A percentile compares a stretch with the other conserved stretches of the same genome.
phyloP scores from a whole-genome alignment of 2,888 invertebrate species.

The Caenorhabditis japonica region DNA sequence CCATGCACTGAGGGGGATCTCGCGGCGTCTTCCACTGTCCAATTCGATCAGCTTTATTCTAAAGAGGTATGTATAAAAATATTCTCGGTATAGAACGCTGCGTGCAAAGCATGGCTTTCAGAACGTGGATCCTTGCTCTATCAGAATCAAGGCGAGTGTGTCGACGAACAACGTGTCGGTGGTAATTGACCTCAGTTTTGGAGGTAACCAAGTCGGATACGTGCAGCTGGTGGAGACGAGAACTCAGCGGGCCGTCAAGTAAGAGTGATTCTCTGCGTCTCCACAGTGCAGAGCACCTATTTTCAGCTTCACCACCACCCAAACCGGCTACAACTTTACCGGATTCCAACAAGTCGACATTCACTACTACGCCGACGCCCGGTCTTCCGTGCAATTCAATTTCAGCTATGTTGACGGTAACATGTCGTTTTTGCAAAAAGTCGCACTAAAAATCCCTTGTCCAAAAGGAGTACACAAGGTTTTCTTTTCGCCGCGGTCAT shows the following conservation, averaged over 20 bases:
- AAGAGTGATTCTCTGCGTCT: too few species aligned
- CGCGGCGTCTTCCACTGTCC: background rate
- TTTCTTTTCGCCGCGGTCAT: too few species aligned
- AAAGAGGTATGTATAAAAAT: too few species aligned
- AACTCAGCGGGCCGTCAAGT: constrained; percentile 12
- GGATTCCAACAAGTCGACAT: constrained; percentile 29
- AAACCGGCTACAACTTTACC: constrained; percentile 10
- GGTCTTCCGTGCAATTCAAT: constrained; percentile 17
- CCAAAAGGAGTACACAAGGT: too few species aligned
- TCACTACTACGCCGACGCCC: constrained; percentile 10
- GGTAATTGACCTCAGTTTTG: background rate
- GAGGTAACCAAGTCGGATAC: background rate
- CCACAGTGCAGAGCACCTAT: too few species aligned
- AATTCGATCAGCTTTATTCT: too few species aligned
- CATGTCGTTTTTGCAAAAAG: background rate
- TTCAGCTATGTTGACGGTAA: constrained; percentile 29
- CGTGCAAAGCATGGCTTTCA: too few species aligned
- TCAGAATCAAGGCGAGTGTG: background rate
- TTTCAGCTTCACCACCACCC: constrained; percentile 6
- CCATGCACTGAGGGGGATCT: too few species aligned
- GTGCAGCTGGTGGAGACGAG: constrained; percentile 19
- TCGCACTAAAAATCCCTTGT: too few species aligned
- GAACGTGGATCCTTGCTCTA: constrained; percentile 15
- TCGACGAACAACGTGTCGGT: constrained; percentile 14
- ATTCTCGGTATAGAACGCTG: too few species aligned